Evolutionary conservation across 2,113 vertebrate genomes (phyloP).

Genomic region (Eupsittula cactorum): DNA sequence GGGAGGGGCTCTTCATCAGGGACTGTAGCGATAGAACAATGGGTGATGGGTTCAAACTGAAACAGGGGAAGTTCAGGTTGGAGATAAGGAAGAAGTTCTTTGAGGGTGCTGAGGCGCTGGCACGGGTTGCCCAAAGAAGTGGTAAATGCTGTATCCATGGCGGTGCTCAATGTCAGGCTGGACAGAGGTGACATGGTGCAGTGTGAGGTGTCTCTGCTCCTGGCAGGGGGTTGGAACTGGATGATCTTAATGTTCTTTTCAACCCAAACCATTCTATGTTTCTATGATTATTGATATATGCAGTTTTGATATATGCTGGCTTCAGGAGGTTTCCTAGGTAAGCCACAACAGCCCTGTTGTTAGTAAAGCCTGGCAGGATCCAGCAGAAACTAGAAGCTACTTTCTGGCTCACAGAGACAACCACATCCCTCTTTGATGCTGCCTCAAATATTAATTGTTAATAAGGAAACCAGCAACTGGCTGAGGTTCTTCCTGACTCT

Average conservation of each 20-base stretch:
- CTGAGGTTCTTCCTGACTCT: slow-evolving; percentile 26
- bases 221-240: neutral
- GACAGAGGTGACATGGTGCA: neutral
- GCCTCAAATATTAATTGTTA: neutral
- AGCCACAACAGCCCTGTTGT: neutral
- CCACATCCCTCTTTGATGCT: neutral
- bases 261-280: neutral
- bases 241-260: neutral
- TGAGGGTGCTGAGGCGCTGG: no score
- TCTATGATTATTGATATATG: neutral
- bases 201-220: neutral
- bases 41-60: no score
- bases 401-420: neutral
- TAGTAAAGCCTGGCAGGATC: neutral
- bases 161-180: neutral
- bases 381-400: neutral
- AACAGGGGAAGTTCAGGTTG: no score
- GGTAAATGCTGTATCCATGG: neutral
- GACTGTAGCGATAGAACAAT: no score
- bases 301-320: neutral
- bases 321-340: neutral
- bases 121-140: neutral
- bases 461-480: slow-evolving; percentile 1
- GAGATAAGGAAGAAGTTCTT: no score
- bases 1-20: no score